Evolutionary conservation across 2,113 vertebrate species (phyloP).

Genomic region (Corapipo altera): DNA sequence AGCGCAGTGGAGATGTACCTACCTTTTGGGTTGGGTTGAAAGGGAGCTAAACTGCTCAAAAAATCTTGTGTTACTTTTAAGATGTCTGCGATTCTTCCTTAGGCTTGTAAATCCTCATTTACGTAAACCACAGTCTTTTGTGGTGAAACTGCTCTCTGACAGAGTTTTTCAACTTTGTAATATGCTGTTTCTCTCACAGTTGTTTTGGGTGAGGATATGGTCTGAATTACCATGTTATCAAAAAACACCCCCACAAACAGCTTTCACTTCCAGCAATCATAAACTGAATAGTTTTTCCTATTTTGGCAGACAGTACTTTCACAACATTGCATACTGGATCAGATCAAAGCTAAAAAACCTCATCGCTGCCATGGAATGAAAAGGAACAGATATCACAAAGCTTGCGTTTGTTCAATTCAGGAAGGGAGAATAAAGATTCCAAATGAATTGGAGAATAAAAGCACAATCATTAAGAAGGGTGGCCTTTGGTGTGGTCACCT

Average conservation of each 20-base stretch:
- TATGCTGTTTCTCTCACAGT: not conserved
- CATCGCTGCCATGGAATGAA: not conserved
- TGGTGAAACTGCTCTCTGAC: not conserved
- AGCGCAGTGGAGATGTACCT: not conserved
- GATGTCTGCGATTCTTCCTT: not conserved
- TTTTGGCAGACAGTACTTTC: not conserved
- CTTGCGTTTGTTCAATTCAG: not conserved
- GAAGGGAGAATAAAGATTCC: conserved; percentile 23
- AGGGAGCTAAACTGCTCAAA: not conserved
- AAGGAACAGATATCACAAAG: not conserved
- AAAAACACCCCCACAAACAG: not conserved
- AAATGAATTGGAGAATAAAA: not conserved
- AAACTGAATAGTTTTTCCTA: not conserved
- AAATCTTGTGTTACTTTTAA: not conserved
- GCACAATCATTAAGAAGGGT: not conserved
- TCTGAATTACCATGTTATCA: conserved; percentile 42
- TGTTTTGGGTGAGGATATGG: conserved; percentile 15
- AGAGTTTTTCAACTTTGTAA: not conserved
- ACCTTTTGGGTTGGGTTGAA: not conserved
- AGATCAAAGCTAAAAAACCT: not conserved
- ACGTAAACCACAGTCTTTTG: conserved; percentile 22
- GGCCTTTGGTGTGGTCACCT: conserved; percentile 53
- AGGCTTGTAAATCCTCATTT: conserved; percentile 1
- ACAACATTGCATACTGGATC: not conserved
- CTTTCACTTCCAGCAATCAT: conserved; percentile 23